Evolutionary conservation across 2,797 vertebrate genomes (phyloP), one percentile per base, ranked within the genome.

Genomic region (Trematocara caparti): DNA sequence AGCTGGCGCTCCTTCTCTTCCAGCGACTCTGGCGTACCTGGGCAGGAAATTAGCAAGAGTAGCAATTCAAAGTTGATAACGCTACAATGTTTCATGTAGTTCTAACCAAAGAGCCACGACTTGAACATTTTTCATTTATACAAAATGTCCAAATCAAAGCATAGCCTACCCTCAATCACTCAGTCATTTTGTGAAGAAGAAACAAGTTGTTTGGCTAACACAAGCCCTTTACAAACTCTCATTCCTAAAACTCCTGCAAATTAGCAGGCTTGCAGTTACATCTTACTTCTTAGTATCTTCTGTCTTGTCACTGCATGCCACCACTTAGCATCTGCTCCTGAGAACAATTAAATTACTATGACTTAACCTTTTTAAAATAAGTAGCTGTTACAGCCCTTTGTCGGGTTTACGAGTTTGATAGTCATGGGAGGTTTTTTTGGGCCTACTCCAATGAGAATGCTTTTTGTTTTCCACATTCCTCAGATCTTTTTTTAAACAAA

Each of bases 1-100:
- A 99, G 97, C 79, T 98, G 98, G 72, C 93, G 96, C 85, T 99
- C 98, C 91, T 99, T 99, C 89, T 98, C 97, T 89, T 97, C 97
- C 92, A 99, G 94, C 30, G 97, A 98, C 95, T 98, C 98, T 13
- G 97, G 97, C 36, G 97, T 98, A 91, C 98, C 98, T 99, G 86
- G 6, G 73, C 9, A 69, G 4, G 32, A 53, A 24, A 43, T 19
- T 8, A 3, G 38, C 5, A 43, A 36, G 4, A 24, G 55, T 53
- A 45, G 48, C 3, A 3, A 19, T 30, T 1, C 40, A 45, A 51
- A 43, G 17, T 24, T 45, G 14, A 11, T 45, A 69, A 45, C 36
- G 15, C 38, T 43, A n/a, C 15, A 15, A 30, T 30, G 17, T 47
- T 71, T 71, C 14, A 47, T n/a, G 43, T 7, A 45, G 24, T 71